A percentile compares a stretch with the other conserved stretches of the same genome.
Evolutionary conservation across 2,888 invertebrate genomes (phyloP).

Genomic region (Lumbricus terrestris): DNA sequence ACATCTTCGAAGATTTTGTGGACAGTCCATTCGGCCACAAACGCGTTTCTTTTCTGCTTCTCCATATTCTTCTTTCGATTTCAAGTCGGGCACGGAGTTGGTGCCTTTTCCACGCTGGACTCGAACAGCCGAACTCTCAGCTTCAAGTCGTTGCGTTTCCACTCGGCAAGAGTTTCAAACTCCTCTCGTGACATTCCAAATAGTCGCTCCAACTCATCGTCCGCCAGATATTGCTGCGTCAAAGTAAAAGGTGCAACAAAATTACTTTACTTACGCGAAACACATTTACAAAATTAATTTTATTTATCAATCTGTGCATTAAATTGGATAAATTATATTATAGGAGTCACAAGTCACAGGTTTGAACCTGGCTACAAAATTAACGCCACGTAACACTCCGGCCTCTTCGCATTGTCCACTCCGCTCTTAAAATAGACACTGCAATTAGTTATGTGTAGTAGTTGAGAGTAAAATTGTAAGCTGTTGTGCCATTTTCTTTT

Average conservation of each 20-base stretch:
- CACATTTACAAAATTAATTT: neutral
- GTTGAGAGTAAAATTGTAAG: no score
- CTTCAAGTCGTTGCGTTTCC: conserved; percentile 12
- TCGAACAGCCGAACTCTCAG: neutral
- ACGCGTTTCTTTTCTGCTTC: neutral
- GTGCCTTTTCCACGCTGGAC: neutral
- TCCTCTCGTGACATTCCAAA: neutral
- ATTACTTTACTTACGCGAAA: neutral
- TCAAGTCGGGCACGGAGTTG: neutral
- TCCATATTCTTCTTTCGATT: neutral
- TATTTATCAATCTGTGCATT: neutral
- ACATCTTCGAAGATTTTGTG: neutral
- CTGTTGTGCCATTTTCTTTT: no score
- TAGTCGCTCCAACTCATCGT: neutral
- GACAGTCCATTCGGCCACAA: neutral
- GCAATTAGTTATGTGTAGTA: no score
- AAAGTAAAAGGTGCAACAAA: neutral
- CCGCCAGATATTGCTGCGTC: conserved; percentile 11
- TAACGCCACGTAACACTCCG: no score
- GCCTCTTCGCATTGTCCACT: no score
- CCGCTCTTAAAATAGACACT: no score
- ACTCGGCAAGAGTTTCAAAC: neutral
- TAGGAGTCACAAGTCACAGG: no score
- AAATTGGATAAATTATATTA: no score
- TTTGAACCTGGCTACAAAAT: no score